These are phyloP conservation scores for Pollachius pollachius DNA, from an alignment of 2,113 vertebrate species.

Conservation along the genomic window DNA sequence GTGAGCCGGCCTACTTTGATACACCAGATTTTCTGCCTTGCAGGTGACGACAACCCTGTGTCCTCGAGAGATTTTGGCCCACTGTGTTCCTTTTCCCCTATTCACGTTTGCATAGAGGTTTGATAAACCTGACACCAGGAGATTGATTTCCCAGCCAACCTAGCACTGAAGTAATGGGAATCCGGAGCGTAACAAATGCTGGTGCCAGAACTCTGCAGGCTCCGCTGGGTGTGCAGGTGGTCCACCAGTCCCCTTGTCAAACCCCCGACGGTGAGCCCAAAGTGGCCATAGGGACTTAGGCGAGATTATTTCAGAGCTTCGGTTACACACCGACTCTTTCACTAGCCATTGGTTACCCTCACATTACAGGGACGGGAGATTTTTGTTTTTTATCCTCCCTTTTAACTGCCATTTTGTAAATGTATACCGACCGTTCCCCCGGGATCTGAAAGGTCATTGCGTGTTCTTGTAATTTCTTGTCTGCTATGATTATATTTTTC, in stretches of 20 bases:
- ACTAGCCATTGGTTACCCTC: conserved; percentile 61
- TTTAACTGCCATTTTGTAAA: conserved; percentile 46
- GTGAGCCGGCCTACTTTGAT: conserved; percentile 14
- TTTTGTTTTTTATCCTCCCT: conserved; percentile 32
- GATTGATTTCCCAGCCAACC: conserved; percentile 70
- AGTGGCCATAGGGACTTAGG: conserved; percentile 58
- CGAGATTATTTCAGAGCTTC: conserved; percentile 60
- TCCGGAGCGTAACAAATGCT: conserved; percentile 64
- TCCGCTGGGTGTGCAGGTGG: conserved; percentile 65
- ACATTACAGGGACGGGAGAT: conserved; percentile 53
- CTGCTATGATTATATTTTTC: conserved; percentile 54
- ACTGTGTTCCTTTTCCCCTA: conserved; percentile 20
- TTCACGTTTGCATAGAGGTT: conserved; percentile 50
- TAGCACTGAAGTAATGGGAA: conserved; percentile 66
- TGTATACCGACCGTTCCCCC: conserved; percentile 47
- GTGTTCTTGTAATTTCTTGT: conserved; percentile 61
- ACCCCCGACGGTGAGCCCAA: conserved; percentile 44
- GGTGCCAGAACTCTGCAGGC: conserved; percentile 59
- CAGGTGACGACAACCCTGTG: conserved; percentile 24
- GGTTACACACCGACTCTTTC: conserved; percentile 59
- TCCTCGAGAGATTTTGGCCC: background rate
- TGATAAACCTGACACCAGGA: conserved; percentile 65
- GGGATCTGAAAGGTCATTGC: conserved; percentile 50
- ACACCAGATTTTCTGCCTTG: conserved; percentile 8
- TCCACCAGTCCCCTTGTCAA: conserved; percentile 51